Evolutionary conservation across 2,888 invertebrate species (phyloP).

Genomic region (Hydropsyche betteni): DNA sequence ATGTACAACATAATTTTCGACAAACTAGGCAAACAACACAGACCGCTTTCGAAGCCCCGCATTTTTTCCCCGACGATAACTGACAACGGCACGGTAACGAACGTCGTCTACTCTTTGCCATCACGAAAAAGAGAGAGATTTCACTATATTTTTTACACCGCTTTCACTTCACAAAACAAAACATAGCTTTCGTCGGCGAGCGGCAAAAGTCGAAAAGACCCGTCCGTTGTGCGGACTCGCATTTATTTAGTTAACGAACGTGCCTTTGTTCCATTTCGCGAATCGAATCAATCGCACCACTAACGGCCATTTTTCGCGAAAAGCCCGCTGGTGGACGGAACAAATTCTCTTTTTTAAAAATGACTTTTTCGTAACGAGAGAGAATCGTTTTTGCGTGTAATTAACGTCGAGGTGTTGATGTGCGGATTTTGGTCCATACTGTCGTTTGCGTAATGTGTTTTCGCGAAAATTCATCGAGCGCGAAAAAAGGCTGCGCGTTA

Average conservation of each 20-base stretch:
- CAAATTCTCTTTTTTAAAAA: background rate
- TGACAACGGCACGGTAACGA: too few species aligned
- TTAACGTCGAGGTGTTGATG: background rate
- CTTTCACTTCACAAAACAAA: background rate
- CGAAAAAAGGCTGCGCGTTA: background rate
- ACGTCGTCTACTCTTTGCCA: too few species aligned
- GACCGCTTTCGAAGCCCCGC: too few species aligned
- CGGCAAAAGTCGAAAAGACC: background rate
- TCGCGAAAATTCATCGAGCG: conserved; percentile 22
- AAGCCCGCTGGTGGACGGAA: background rate
- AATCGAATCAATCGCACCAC: conserved; percentile 14
- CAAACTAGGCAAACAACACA: too few species aligned
- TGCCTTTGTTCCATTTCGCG: background rate
- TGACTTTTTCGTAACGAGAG: background rate
- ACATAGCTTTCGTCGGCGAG: background rate
- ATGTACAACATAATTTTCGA: too few species aligned
- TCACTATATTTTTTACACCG: background rate
- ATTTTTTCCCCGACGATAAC: too few species aligned
- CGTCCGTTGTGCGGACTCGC: too few species aligned
- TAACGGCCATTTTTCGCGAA: background rate
- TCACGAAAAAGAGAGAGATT: background rate
- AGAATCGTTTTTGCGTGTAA: background rate
- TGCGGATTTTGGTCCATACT: background rate
- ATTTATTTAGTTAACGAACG: conserved; percentile 23
- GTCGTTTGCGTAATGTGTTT: background rate